phyloP scores from a whole-genome alignment of 2,888 invertebrate genomes.

The Notodonta ziczac region DNA sequence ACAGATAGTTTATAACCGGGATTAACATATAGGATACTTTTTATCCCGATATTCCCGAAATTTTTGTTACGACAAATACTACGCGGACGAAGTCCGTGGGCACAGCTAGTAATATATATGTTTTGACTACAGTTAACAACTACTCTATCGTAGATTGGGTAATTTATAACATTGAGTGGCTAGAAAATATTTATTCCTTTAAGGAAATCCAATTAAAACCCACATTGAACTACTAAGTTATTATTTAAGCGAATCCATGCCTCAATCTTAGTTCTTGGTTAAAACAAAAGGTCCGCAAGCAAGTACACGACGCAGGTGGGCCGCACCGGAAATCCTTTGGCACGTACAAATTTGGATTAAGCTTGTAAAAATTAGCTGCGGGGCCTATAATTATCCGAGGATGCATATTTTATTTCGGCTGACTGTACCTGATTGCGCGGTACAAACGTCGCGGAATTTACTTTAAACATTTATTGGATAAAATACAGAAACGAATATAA shows the following conservation, averaged over 20 bases:
- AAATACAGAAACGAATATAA: neutral
- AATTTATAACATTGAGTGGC: no score
- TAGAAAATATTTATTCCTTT: no score
- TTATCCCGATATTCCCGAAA: no score
- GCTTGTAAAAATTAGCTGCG: constrained; percentile 45
- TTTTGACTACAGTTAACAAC: no score
- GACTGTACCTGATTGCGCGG: constrained; percentile 5
- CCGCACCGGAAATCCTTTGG: constrained; percentile 43
- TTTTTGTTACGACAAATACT: no score
- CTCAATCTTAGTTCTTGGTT: neutral
- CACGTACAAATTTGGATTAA: constrained; percentile 45
- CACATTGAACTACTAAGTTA: neutral
- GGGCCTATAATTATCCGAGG: constrained; percentile 29
- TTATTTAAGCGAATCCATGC: constrained; percentile 9
- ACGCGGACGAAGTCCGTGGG: no score
- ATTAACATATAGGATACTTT: no score
- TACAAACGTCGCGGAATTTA: neutral
- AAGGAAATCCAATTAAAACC: no score
- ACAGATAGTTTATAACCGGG: no score
- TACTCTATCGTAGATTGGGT: no score
- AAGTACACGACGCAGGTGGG: constrained; percentile 33
- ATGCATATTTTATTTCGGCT: constrained; percentile 26
- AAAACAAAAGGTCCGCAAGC: constrained; percentile 20
- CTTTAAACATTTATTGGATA: neutral
- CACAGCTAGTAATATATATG: no score